Percentiles rank a stretch among this genome's conserved stretches.
Conservation (phyloP, 2,888 invertebrate genomes). For the Pterobdella sp. region DNA sequence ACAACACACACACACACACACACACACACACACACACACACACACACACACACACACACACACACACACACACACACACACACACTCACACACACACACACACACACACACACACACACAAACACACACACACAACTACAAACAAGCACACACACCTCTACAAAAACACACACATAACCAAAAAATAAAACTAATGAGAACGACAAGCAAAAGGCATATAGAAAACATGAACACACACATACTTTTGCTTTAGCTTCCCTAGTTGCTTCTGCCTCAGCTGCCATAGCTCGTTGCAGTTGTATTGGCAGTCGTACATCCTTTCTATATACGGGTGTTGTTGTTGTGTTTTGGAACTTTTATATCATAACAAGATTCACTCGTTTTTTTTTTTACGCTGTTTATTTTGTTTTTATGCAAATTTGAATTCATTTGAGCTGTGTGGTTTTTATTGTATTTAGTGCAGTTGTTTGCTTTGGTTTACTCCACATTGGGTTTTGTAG, state of each 20-base stretch:
- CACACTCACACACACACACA: slow-evolving; percentile 9
- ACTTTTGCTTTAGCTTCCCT: slow-evolving; percentile 45
- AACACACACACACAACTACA: not conserved
- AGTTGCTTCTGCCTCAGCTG: slow-evolving; percentile 45
- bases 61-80: slow-evolving; percentile 20
- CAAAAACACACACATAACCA: slow-evolving; percentile 15
- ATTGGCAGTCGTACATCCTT: slow-evolving; percentile 44
- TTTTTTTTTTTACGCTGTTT: too few species aligned
- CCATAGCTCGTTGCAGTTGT: slow-evolving; percentile 45
- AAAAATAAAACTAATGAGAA: not conserved
- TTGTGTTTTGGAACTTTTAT: too few species aligned
- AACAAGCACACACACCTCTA: slow-evolving; percentile 13
- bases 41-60: slow-evolving; percentile 15
- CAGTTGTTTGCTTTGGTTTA: too few species aligned
- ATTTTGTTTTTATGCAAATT: too few species aligned
- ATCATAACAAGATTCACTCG: too few species aligned
- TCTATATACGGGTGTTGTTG: slow-evolving; percentile 27
- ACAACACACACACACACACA: slow-evolving; percentile 3
- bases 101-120: not conserved
- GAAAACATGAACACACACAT: slow-evolving; percentile 1
- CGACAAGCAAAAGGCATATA: not conserved
- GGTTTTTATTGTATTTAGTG: too few species aligned
- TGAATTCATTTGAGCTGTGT: too few species aligned
- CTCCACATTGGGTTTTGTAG: too few species aligned
- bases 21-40: slow-evolving; percentile 20